Evolutionary conservation across 1,140 invertebrate species (phyloP), one percentile per base, ranked within the genome.

Genomic region (Drosophila tristis): DNA sequence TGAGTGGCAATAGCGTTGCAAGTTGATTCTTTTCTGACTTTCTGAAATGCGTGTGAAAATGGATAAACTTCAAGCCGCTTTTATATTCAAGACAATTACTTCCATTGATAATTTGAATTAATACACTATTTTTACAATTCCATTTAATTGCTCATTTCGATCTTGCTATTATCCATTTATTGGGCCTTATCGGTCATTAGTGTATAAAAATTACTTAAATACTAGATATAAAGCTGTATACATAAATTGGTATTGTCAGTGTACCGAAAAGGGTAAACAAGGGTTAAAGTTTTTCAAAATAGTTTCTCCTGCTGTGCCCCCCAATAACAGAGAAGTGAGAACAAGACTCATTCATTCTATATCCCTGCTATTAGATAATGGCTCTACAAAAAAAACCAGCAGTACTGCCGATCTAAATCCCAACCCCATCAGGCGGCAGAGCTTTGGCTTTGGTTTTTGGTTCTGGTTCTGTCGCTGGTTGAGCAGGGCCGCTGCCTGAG

Each of bases 301-400:
- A 20, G 20, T 50, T 55, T 65, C 26, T 7, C 26, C 26, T 35
- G 26, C 20, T 50, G 20, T 31, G 7, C 35, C 39, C 43, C 54
- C 23, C 20, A 31, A 11, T 20, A n/a, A 11, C 25, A 48, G 63
- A 67, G 67, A 70, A 70, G 66, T 39, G 43, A 48, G 44, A 58
- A 70, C 63, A 70, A 49, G 66, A 55, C 61, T 49, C 55, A 53
- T 61, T 51, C 55, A 60, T 60, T 45, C 58, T 59, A 31, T 51
- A 53, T 47, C 61, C 44, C 48, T 59, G 62, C 78, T 64, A 86
- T 86, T 86, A 86, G 68, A 87, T 86, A 86, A 81, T 86, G 62
- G 48, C 50, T 44, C 1, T 13, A 15, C 1, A 5, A 11, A 11
- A 8, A 20, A 13, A 13, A 31, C 9, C 31, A 9, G 8, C 13